These are phyloP conservation scores for Ganaspis sp. DNA, from an alignment of 1,140 invertebrate species.

Conservation along the genomic window DNA sequence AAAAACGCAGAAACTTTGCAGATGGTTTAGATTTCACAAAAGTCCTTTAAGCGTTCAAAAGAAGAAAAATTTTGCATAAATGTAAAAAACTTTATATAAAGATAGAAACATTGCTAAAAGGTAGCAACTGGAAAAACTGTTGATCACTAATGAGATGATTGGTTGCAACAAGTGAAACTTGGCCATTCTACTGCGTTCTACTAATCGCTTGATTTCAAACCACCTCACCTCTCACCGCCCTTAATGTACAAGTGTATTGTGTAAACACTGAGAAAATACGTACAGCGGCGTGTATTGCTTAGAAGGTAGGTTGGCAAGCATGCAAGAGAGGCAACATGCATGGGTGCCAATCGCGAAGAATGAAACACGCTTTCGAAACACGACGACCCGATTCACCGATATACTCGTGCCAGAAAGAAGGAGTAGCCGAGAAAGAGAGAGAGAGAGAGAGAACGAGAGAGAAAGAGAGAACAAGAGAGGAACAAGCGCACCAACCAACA, in stretches of 20 bases:
- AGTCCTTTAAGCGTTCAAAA: no score
- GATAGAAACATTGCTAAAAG: not conserved
- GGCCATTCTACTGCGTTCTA: not conserved
- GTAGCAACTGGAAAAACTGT: not conserved
- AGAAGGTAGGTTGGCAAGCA: not conserved
- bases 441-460: no score
- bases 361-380: no score
- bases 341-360: not conserved
- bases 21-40: no score
- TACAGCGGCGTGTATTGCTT: not conserved
- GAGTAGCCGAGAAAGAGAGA: not conserved
- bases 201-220: not conserved
- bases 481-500: not conserved
- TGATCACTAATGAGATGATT: conserved; percentile 37
- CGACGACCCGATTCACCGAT: no score
- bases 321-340: not conserved
- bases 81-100: not conserved
- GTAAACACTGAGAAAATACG: no score
- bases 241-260: no score
- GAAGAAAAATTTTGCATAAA: not conserved
- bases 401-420: not conserved
- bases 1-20: no score
- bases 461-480: no score
- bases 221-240: not conserved
- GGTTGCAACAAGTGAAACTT: not conserved